Conservation (phyloP, 1,140 invertebrate genomes). For the Plectus sambesii region DNA sequence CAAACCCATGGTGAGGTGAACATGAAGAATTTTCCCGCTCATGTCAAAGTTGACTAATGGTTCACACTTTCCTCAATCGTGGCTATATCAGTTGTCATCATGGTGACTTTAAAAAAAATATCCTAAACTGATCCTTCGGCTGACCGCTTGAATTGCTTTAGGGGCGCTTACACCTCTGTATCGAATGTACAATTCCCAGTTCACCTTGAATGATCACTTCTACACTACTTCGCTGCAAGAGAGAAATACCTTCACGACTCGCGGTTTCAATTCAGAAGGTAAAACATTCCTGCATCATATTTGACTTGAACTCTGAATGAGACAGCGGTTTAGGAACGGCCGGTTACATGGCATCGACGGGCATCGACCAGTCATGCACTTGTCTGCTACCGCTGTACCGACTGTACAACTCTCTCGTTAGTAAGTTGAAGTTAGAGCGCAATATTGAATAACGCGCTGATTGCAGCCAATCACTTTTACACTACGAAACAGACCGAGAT, state of each 20-base stretch:
- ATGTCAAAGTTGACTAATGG: too few species aligned
- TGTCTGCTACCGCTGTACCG: slow-evolving; percentile 31
- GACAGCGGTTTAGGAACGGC: slow-evolving; percentile 29
- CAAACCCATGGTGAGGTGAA: slow-evolving; percentile 3
- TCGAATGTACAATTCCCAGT: slow-evolving; percentile 29
- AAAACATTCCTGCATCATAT: slow-evolving; percentile 9
- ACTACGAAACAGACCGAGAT: not conserved
- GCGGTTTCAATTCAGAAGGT: slow-evolving; percentile 35
- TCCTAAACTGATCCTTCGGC: slow-evolving; percentile 8
- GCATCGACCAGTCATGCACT: slow-evolving; percentile 25
- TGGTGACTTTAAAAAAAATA: slow-evolving; percentile 3
- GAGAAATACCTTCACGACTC: slow-evolving; percentile 21
- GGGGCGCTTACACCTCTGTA: slow-evolving; percentile 26
- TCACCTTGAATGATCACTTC: slow-evolving; percentile 31
- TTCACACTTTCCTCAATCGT: too few species aligned
- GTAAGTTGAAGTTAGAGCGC: slow-evolving; percentile 15
- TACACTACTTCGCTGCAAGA: slow-evolving; percentile 36
- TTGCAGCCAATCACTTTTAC: slow-evolving; percentile 6
- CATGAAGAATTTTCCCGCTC: not conserved
- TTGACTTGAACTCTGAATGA: too few species aligned
- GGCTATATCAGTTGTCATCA: too few species aligned
- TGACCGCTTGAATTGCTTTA: slow-evolving; percentile 20
- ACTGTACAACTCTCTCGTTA: slow-evolving; percentile 31
- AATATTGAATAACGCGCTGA: slow-evolving; percentile 13
- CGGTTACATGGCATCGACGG: slow-evolving; percentile 29